phyloP scores from a whole-genome alignment of 2,888 invertebrate genomes.

The Eilema griseolum region DNA sequence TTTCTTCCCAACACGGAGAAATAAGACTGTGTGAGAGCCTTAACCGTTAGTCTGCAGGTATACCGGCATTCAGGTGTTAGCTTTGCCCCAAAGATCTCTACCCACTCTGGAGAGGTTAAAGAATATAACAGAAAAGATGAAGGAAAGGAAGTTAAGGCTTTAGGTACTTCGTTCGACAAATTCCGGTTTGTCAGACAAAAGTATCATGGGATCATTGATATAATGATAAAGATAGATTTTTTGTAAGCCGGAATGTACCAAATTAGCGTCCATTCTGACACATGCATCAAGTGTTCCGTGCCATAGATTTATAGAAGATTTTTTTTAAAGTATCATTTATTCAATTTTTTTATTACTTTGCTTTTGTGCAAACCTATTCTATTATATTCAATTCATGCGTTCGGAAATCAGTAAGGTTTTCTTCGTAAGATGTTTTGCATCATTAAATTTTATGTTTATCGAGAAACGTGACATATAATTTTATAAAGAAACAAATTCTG shows the following conservation, averaged over 20 bases:
- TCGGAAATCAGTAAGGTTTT: conserved; percentile 1
- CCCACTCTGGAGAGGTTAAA: no score
- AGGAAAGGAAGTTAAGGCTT: no score
- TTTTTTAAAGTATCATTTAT: background rate
- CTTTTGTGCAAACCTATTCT: background rate
- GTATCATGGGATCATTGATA: background rate
- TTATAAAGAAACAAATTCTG: background rate
- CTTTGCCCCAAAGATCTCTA: no score
- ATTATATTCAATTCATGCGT: background rate
- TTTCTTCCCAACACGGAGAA: no score
- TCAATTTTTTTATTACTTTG: background rate
- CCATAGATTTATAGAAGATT: background rate
- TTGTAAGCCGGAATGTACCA: no score
- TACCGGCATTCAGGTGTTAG: no score
- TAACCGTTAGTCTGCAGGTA: no score
- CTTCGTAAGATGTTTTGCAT: background rate
- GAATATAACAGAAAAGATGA: no score
- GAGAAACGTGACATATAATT: background rate
- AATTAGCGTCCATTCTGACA: no score
- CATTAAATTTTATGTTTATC: conserved; percentile 5
- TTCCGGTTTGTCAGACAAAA: background rate
- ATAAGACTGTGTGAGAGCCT: no score
- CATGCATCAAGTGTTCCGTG: conserved; percentile 1
- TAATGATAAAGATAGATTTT: no score
- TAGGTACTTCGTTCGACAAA: no score